phyloP scores from a whole-genome alignment of 1,140 invertebrate genomes.

The Pseudobourletiella spinata region DNA sequence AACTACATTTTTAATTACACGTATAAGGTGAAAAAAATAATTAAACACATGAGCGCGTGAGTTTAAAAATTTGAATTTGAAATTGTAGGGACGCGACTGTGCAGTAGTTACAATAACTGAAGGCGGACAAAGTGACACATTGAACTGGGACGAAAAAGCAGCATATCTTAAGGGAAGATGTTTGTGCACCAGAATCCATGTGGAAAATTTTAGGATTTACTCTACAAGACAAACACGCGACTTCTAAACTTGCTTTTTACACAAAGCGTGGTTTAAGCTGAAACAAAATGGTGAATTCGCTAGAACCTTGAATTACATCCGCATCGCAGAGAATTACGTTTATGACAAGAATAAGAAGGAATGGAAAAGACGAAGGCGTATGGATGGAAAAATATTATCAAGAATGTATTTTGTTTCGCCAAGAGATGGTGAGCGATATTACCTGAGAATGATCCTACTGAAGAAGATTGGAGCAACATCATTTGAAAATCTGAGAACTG shows the following conservation, averaged over 20 bases:
- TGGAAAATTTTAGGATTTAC: constrained; percentile 33
- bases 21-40: no score
- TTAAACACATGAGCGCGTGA: no score
- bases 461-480: constrained; percentile 40
- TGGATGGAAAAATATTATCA: constrained; percentile 25
- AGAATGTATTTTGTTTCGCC: constrained; percentile 38
- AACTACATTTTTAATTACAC: constrained; percentile 43
- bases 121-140: neutral
- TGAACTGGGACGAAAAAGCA: constrained; percentile 34
- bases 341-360: constrained; percentile 17
- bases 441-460: neutral
- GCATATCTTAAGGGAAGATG: constrained; percentile 28
- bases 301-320: constrained; percentile 11
- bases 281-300: constrained; percentile 2
- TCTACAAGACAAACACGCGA: constrained; percentile 34
- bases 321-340: constrained; percentile 28
- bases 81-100: constrained; percentile 29
- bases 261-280: constrained; percentile 31
- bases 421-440: neutral
- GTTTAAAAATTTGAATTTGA: no score
- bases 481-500: constrained; percentile 40
- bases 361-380: constrained; percentile 19
- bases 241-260: constrained; percentile 41
- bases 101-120: constrained; percentile 5
- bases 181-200: constrained; percentile 36